Evolutionary conservation across 2,888 invertebrate species (phyloP).

Genomic region (Melikaiella ostensackeni): DNA sequence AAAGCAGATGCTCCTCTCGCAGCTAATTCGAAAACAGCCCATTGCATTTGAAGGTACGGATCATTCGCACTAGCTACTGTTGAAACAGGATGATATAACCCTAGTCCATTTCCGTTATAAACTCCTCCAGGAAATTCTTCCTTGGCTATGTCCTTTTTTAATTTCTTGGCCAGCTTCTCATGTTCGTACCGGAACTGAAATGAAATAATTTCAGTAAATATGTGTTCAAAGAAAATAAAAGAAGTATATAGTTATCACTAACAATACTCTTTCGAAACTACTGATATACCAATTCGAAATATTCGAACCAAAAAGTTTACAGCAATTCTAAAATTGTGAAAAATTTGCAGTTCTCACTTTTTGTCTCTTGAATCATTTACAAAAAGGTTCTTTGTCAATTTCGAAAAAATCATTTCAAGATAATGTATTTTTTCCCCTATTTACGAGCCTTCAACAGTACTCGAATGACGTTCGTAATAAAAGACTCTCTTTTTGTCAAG

Average conservation of each 20-base stretch:
- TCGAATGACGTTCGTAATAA: not conserved
- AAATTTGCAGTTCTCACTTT: not conserved
- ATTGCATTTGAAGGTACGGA: constrained; percentile 74
- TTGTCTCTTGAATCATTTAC: not conserved
- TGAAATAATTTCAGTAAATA: constrained; percentile 37
- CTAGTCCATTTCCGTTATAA: constrained; percentile 72
- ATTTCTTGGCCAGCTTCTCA: constrained; percentile 71
- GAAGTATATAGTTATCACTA: not conserved
- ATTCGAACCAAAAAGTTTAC: not conserved
- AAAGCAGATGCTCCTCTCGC: constrained; percentile 75
- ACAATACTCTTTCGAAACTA: not conserved
- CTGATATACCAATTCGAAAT: not conserved
- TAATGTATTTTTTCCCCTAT: not conserved
- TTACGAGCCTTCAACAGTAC: no score
- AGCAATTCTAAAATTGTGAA: not conserved
- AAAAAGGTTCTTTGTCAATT: not conserved
- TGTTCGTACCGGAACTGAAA: constrained; percentile 71
- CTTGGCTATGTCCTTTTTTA: constrained; percentile 72
- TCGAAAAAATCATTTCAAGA: not conserved
- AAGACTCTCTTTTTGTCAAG: not conserved
- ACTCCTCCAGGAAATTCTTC: constrained; percentile 68
- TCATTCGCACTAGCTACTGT: constrained; percentile 64
- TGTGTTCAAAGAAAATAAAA: not conserved
- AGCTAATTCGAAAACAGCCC: constrained; percentile 75
- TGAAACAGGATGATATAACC: constrained; percentile 72